phyloP scores from a whole-genome alignment of 2,888 invertebrate species.

The Eurois occulta region DNA sequence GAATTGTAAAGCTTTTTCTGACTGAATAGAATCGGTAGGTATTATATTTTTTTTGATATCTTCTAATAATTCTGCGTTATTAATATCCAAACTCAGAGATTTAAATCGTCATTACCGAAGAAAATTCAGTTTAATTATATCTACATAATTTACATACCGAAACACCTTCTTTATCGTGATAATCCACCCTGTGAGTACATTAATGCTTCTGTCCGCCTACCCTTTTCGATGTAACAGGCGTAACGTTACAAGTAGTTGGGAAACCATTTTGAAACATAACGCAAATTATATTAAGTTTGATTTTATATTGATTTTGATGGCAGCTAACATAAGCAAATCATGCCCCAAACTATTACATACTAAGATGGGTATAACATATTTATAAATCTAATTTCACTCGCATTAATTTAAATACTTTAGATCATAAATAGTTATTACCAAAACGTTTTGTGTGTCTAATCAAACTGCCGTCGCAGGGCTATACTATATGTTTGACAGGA shows the following conservation, averaged over 20 bases:
- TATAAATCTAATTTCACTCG: background rate
- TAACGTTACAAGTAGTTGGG: background rate
- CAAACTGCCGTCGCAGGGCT: constrained; percentile 1
- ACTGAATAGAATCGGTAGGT: background rate
- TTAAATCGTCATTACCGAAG: background rate
- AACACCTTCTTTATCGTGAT: background rate
- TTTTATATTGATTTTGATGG: background rate
- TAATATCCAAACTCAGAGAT: background rate
- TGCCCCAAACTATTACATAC: background rate
- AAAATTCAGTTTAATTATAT: background rate
- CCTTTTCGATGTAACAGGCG: background rate
- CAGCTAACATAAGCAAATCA: background rate
- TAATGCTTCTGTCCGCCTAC: background rate
- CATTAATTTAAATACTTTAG: background rate
- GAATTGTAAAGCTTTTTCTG: background rate
- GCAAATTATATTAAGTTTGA: background rate
- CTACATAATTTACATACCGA: background rate
- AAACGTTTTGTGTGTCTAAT: constrained; percentile 32
- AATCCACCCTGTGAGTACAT: background rate
- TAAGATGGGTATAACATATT: background rate
- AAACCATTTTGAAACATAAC: background rate
- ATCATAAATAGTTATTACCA: background rate
- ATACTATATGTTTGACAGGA: background rate
- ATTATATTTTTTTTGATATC: background rate
- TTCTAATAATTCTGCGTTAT: background rate